Conservation (phyloP, 2,113 vertebrate genomes). For the Echinops telfairi region DNA sequence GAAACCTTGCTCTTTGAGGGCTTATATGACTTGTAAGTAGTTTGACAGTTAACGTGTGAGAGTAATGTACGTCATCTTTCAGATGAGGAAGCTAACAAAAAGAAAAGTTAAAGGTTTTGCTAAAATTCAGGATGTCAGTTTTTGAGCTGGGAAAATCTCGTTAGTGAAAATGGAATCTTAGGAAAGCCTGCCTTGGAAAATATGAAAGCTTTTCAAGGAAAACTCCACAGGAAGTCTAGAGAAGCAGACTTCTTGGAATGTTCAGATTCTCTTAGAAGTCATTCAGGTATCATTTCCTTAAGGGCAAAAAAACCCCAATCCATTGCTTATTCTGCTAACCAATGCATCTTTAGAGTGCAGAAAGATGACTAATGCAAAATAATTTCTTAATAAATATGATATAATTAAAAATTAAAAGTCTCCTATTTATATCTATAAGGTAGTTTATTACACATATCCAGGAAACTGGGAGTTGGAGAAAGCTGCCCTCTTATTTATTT, state of each 20-base stretch:
- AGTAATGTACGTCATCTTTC: background rate
- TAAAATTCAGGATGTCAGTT: background rate
- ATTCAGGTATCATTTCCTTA: background rate
- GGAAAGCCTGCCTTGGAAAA: background rate
- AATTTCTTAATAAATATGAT: background rate
- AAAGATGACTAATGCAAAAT: background rate
- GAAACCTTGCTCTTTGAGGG: background rate
- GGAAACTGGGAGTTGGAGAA: accelerated
- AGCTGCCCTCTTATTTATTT: background rate
- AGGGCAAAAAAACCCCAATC: background rate
- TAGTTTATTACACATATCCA: background rate
- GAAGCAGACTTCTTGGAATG: background rate
- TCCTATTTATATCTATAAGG: background rate
- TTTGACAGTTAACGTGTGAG: background rate
- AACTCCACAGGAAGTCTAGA: background rate
- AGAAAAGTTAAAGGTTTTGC: background rate
- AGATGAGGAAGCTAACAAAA: background rate
- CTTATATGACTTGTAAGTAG: background rate
- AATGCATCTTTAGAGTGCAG: background rate
- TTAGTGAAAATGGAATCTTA: background rate
- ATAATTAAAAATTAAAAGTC: background rate
- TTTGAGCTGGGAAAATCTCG: background rate
- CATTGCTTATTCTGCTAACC: background rate
- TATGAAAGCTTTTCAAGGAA: background rate
- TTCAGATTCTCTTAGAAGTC: background rate